Conservation (phyloP, 2,888 invertebrate species). For the Cryptocephalus primarius region DNA sequence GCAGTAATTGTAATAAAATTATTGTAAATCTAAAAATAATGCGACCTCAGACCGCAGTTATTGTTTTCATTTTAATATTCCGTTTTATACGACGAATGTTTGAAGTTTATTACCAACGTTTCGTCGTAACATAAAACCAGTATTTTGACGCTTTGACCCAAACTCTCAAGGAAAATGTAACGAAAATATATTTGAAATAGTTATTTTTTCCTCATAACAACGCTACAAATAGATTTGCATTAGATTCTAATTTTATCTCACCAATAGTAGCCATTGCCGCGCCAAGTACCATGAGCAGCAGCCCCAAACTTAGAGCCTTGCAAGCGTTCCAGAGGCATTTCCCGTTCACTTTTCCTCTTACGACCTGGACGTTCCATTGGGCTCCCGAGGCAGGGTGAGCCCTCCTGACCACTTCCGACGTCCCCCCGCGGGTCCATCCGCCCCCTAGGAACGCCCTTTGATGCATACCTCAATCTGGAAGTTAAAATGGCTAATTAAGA, state of each 20-base stretch:
- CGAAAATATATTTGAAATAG: too few relatives aligned
- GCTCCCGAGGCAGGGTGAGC: slow-evolving; percentile 72
- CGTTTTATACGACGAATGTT: too few relatives aligned
- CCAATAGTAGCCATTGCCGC: slow-evolving; percentile 90
- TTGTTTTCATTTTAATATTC: too few relatives aligned
- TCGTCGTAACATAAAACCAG: too few relatives aligned
- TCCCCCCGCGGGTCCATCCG: slow-evolving; percentile 36
- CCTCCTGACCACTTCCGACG: slow-evolving; percentile 42
- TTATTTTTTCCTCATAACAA: too few relatives aligned
- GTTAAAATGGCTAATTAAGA: background rate
- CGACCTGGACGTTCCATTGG: slow-evolving; percentile 78
- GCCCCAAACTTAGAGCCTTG: slow-evolving; percentile 78
- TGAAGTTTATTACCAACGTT: too few relatives aligned
- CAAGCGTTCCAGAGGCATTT: slow-evolving; percentile 91
- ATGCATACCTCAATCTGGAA: slow-evolving; percentile 19
- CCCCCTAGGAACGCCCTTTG: slow-evolving; percentile 34
- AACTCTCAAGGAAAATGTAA: too few relatives aligned
- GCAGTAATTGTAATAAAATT: too few relatives aligned
- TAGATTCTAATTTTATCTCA: slow-evolving; percentile 23
- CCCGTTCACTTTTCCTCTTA: slow-evolving; percentile 78
- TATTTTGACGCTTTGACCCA: too few relatives aligned
- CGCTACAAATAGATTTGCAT: too few relatives aligned
- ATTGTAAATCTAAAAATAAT: too few relatives aligned
- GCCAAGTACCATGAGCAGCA: slow-evolving; percentile 77
- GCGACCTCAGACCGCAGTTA: too few relatives aligned